These are phyloP conservation scores for Nyctalus aviator DNA, from an alignment of 2,797 vertebrate genomes.

Conservation along the genomic window DNA sequence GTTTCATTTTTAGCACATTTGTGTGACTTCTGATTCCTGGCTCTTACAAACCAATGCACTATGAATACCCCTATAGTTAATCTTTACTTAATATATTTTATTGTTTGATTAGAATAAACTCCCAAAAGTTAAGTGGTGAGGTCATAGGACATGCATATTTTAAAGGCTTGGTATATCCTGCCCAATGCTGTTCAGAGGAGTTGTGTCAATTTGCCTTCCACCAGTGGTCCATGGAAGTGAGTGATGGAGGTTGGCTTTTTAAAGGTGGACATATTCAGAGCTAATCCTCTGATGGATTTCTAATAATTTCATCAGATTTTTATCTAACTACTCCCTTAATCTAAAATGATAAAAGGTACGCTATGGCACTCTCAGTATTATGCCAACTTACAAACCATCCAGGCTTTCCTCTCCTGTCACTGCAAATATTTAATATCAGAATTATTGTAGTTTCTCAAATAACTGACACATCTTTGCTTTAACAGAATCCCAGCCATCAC, in stretches of 20 bases:
- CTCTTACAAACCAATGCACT: background rate
- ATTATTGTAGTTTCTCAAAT: conserved; percentile 29
- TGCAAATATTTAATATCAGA: conserved; percentile 52
- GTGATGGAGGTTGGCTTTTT: background rate
- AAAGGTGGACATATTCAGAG: background rate
- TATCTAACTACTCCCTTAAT: background rate
- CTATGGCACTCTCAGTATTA: background rate
- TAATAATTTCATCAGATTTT: conserved; percentile 27
- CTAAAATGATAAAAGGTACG: background rate
- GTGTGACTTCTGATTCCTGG: background rate
- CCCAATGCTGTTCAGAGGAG: background rate
- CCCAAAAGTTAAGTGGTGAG: background rate
- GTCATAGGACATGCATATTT: background rate
- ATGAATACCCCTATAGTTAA: background rate
- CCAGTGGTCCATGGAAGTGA: background rate
- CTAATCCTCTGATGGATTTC: background rate
- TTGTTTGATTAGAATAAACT: too few species aligned
- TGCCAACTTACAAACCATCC: conserved; percentile 27
- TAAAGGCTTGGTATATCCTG: background rate
- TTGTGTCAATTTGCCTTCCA: background rate
- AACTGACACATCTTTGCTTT: conserved; percentile 30
- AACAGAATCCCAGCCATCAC: background rate
- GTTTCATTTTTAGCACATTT: background rate
- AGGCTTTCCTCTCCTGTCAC: background rate
- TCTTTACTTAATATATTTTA: background rate